A percentile compares a stretch with the other conserved stretches of the same genome.
Evolutionary conservation across 2,113 vertebrate genomes (phyloP).

Genomic region (Larimichthys polyactis): DNA sequence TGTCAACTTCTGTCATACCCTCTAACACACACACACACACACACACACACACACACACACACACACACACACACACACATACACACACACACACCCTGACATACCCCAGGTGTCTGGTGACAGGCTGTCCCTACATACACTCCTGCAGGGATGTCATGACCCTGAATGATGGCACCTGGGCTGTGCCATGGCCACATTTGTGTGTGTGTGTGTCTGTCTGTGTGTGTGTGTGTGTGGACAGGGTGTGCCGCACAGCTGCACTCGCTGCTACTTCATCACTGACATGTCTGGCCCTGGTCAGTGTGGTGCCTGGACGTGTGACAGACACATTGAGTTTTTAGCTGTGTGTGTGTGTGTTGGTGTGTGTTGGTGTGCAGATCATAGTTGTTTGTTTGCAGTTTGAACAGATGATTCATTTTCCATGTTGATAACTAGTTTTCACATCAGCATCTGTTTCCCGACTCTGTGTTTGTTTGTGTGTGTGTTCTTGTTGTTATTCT

Average conservation of each 20-base stretch:
- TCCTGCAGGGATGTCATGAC: conserved; percentile 40
- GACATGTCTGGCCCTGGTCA: conserved; percentile 26
- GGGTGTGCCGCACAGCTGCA: conserved; percentile 55
- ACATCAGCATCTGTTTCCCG: background rate
- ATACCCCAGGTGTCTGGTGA: conserved; percentile 37
- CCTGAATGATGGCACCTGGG: conserved; percentile 41
- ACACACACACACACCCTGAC: background rate
- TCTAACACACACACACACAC: background rate
- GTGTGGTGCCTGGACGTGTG: background rate
- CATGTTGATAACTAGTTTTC: background rate
- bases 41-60: background rate
- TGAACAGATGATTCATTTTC: background rate
- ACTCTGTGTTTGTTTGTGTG: no score
- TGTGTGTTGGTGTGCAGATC: background rate
- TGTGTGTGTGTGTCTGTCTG: conserved; percentile 20
- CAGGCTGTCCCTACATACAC: conserved; percentile 31
- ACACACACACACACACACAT: no score
- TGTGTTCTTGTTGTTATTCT: background rate
- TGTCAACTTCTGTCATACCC: background rate
- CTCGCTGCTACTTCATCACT: conserved; percentile 28
- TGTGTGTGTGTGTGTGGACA: conserved; percentile 18
- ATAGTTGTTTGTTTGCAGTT: background rate
- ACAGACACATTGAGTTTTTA: background rate
- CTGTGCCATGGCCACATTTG: conserved; percentile 22
- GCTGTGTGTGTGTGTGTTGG: background rate